Evolutionary conservation across 2,888 invertebrate species (phyloP).

Genomic region (Drosophila rubida): DNA sequence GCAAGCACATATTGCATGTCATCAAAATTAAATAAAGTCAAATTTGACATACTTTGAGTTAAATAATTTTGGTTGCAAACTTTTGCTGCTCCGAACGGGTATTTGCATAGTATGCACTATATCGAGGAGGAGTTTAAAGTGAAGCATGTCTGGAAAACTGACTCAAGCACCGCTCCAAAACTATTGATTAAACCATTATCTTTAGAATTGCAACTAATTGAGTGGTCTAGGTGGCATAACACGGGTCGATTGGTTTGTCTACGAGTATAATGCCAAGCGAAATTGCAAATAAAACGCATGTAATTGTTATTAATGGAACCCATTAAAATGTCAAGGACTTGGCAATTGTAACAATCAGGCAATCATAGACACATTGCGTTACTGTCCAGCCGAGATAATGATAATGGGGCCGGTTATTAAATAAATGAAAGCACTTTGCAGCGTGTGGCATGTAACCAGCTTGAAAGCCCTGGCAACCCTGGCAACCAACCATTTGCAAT

Average conservation of each 20-base stretch:
- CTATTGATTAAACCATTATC: background rate
- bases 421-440: conserved; percentile 68
- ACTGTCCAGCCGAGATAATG: conserved; percentile 31
- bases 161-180: background rate
- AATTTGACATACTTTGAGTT: conserved; percentile 31
- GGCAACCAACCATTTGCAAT: conserved; percentile 13
- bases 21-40: conserved; percentile 15
- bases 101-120: no score
- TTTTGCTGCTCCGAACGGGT: background rate
- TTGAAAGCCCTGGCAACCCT: conserved; percentile 38
- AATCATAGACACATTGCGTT: conserved; percentile 47
- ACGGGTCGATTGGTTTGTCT: background rate
- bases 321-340: conserved; percentile 53
- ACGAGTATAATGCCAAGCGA: background rate
- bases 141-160: no score
- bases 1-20: conserved; percentile 21
- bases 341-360: conserved; percentile 25
- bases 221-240: background rate
- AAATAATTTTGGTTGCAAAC: conserved; percentile 3
- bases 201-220: background rate
- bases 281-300: conserved; percentile 10
- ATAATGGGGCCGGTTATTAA: conserved; percentile 68
- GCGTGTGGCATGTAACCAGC: conserved; percentile 39
- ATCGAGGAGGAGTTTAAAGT: no score
- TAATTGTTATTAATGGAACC: conserved; percentile 33